A percentile compares a stretch with the other conserved stretches of the same genome.
Evolutionary conservation across 2,113 vertebrate genomes (phyloP).

Genomic region (Notiomystis cincta): DNA sequence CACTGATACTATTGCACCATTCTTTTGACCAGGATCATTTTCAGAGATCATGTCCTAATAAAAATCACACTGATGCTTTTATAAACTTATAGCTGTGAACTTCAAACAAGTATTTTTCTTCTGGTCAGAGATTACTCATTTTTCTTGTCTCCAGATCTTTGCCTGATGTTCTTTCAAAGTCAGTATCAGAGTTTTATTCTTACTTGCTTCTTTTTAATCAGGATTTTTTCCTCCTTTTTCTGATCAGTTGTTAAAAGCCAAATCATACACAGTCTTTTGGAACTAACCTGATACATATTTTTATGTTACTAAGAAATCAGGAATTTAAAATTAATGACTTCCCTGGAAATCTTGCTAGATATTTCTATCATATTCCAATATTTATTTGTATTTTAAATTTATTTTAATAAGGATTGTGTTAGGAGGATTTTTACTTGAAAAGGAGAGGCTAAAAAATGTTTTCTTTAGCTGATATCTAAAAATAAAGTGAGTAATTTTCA

Average conservation of each 20-base stretch:
- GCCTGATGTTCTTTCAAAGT: neutral
- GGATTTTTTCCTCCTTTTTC: neutral
- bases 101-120: neutral
- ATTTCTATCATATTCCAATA: neutral
- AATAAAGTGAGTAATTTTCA: neutral
- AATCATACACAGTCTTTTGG: neutral
- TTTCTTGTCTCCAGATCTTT: neutral
- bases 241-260: neutral
- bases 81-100: neutral
- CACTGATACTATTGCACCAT: fast-evolving
- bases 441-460: neutral
- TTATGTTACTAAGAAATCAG: neutral
- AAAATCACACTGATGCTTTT: neutral
- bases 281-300: neutral
- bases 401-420: neutral
- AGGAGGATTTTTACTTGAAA: neutral
- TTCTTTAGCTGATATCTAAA: neutral
- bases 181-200: neutral
- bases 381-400: neutral
- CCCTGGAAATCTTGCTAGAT: neutral
- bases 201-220: neutral
- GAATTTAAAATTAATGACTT: neutral
- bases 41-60: neutral
- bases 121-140: neutral
- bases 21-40: neutral